Conservation (phyloP, 2,113 vertebrate species). For the Sminthopsis crassicaudata region DNA sequence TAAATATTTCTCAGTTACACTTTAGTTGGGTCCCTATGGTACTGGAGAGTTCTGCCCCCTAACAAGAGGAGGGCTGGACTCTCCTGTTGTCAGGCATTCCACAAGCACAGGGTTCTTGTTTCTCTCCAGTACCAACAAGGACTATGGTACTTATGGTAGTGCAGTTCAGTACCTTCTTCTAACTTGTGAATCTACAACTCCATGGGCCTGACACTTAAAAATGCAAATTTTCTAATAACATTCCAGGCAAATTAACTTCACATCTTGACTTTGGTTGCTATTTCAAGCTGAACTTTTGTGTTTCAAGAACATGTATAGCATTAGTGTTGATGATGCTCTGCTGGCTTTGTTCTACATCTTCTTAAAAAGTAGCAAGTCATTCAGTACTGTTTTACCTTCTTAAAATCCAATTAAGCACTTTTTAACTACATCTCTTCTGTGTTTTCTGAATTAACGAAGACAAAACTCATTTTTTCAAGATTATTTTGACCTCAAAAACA, state of each 20-base stretch:
- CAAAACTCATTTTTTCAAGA: neutral
- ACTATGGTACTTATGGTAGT: neutral
- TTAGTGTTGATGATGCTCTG: neutral
- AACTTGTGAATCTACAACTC: neutral
- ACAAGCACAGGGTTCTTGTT: neutral
- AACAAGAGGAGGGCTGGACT: neutral
- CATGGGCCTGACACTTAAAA: neutral
- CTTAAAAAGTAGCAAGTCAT: neutral
- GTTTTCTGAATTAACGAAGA: neutral
- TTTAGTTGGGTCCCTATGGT: neutral
- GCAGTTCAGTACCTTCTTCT: neutral
- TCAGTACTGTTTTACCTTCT: neutral
- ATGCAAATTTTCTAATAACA: slow-evolving; percentile 38
- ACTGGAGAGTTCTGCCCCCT: neutral
- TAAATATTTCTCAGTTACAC: neutral
- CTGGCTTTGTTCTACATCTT: neutral
- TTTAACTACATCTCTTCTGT: neutral
- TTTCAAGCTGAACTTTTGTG: slow-evolving; percentile 7
- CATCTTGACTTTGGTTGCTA: slow-evolving; percentile 25
- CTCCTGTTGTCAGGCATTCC: neutral
- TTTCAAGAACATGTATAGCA: slow-evolving; percentile 27
- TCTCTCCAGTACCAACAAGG: too few relatives aligned
- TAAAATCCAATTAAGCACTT: neutral
- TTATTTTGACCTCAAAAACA: neutral
- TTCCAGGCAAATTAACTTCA: slow-evolving; percentile 26